Evolutionary conservation across 2,888 invertebrate genomes (phyloP), one percentile per base, ranked within the genome.

Genomic region (Melinaea menophilus): DNA sequence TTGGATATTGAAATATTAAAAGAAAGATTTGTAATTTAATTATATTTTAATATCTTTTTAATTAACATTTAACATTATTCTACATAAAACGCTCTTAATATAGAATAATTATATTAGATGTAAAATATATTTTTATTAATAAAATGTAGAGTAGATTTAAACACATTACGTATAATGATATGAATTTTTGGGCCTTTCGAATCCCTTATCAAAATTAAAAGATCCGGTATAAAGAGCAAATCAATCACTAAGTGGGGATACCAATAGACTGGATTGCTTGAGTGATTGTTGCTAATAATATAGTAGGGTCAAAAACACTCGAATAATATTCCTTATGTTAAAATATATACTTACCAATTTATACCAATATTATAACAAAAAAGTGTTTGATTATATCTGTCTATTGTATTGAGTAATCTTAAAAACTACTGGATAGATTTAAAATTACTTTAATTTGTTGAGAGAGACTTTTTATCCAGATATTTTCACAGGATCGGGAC

Each of bases 231-330:
- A 51, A 51, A 11, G 31, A 11, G 41, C 3, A 51, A 9, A 51
- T 51, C 31, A 51, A 51, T 51, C 51, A 51, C 51, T 7, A 31
- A 51, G 51, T 51, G n/a, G 31, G 31, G 51, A 22, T 51, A 31
- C 31, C 51, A 51, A 51, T 51, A 31, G 11, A 41, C 31, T 4
- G 9, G 31, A 22, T 11, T 51, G 51, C 31, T 31, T 31, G 51
- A 51, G 31, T 51, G 51, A 51, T 51, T 51, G 51, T 51, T 51
- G 51, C 31, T 51, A 51, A 51, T 51, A 51, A 9, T 5, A 51
- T 31, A 22, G 11, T 51, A 31, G 11, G 51, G 51, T 51, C 51
- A 51, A 22, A 48, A 22, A 31, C 7, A 31, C 22, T 31, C 3
- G 51, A 51, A 22, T 11, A 11, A 51, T 31, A 51, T 31, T 51